Evolutionary conservation across 2,797 vertebrate species (phyloP), one percentile per base, ranked within the genome.

Genomic region (Intellagama lesueurii): DNA sequence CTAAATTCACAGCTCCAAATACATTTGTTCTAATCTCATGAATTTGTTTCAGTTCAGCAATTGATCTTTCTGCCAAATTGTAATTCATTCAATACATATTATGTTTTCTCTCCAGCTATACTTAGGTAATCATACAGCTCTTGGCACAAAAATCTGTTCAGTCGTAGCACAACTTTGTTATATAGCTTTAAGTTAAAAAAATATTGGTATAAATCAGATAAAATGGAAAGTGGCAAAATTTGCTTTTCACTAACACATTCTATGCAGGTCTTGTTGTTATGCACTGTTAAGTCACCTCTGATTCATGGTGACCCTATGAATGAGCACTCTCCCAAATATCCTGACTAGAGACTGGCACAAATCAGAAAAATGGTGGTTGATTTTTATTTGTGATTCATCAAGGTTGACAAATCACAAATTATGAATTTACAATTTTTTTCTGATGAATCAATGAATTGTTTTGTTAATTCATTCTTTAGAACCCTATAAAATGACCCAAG

Each of bases 71-170:
- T 88, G 2, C 73, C 1, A 56, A 17, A 5, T 1, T 79, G 26
- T 75, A 70, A 68, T 11, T n/a, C 6, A 14, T 82, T 1, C 22
- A 68, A 22, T 49, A 6, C 3, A n/a, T 14, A 56, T 88, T 68
- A 81, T 14, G 32, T 84, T 87, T 90, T 75, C 14, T 11, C 69
- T 83, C 1, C 12, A 19, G 73, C 14, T 0, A 9, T 19, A 56
- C 72, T 30, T 47, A 68, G 32, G 49, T 30, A 2, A 87, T 90
- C 19, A n/a, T 0, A 0, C 76, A 40, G 0, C 0, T 0, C 24
- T 85, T 28, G 49, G 85, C 81, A 0, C 3, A 85, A 90, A 89
- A 30, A 24, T 16, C 52, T 86, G 2, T 81, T 4, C 19, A 81
- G 1, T 6, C 24, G 8, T 78, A 7, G 82, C 19, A 14, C 26